phyloP scores from a whole-genome alignment of 2,113 vertebrate species.

The Callospermophilus lateralis region DNA sequence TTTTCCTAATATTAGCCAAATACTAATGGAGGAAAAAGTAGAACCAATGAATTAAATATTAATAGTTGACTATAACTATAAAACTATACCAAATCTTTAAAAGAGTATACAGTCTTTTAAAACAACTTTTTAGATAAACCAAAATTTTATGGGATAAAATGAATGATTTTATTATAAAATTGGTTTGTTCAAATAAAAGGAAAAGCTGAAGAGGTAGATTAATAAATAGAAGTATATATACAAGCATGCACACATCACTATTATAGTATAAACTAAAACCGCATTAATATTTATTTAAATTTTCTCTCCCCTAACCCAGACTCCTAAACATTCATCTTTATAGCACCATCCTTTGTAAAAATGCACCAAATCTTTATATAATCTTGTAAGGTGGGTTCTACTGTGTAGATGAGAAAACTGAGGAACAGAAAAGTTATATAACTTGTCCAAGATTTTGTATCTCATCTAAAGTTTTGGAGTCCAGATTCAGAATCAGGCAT shows the following conservation, averaged over 20 bases:
- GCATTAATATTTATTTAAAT: not conserved
- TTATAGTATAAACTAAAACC: not conserved
- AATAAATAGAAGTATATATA: not conserved
- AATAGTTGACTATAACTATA: not conserved
- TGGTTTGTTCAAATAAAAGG: not conserved
- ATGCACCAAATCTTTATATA: not conserved
- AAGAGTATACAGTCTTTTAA: not conserved
- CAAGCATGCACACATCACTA: not conserved
- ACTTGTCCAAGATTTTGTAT: not conserved
- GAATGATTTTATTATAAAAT: not conserved
- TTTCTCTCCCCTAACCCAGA: not conserved
- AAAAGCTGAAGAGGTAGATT: not conserved
- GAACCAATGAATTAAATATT: not conserved
- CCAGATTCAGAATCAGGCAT: not conserved
- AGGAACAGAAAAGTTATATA: not conserved
- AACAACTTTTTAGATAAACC: not conserved
- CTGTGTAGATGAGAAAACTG: not conserved
- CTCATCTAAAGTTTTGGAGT: not conserved
- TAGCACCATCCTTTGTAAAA: not conserved
- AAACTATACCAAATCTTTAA: constrained; percentile 13
- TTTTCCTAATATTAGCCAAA: not conserved
- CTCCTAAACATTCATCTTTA: not conserved
- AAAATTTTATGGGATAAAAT: not conserved
- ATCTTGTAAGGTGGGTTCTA: not conserved
- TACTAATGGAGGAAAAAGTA: not conserved